Evolutionary conservation across 2,888 invertebrate species (phyloP).

Genomic region (Eupithecia abbreviata): DNA sequence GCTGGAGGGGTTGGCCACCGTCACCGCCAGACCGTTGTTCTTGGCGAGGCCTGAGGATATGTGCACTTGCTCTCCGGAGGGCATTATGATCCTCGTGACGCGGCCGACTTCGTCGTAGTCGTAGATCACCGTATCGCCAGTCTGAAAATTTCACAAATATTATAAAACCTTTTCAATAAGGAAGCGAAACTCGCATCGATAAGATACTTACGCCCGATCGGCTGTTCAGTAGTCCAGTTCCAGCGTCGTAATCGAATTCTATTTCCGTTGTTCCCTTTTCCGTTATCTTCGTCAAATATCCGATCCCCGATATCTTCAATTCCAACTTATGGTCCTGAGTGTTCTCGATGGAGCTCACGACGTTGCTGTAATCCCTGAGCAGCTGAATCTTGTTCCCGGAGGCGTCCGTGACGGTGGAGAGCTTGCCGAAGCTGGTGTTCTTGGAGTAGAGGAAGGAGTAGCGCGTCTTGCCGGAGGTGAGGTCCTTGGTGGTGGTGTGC

Average conservation of each 20-base stretch:
- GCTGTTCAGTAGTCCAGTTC: conserved; percentile 93
- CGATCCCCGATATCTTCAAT: conserved; percentile 95
- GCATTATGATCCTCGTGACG: conserved; percentile 92
- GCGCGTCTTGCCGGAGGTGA: conserved; percentile 96
- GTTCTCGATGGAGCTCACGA: conserved; percentile 96
- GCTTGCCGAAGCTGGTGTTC: conserved; percentile 96
- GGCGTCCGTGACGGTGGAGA: conserved; percentile 96
- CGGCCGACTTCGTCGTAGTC: conserved; percentile 95
- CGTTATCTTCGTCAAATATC: conserved; percentile 93
- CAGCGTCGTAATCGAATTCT: conserved; percentile 95
- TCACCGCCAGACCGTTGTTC: conserved; percentile 90
- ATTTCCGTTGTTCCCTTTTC: conserved; percentile 95
- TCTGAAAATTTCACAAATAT: conserved; percentile 74
- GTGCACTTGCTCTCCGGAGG: conserved; percentile 94
- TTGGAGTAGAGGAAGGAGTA: conserved; percentile 99
- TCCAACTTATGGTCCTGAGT: conserved; percentile 97
- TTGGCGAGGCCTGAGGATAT: conserved; percentile 90
- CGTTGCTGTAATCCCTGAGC: conserved; percentile 94
- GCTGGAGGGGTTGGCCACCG: conserved; percentile 85
- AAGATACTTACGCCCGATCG: conserved; percentile 88
- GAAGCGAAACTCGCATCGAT: neutral
- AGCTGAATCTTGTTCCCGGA: conserved; percentile 97
- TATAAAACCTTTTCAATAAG: neutral
- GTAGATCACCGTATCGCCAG: conserved; percentile 94
- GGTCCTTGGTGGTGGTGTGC: conserved; percentile 96